A percentile compares a stretch with the other conserved stretches of the same genome.
phyloP scores from a whole-genome alignment of 1,140 invertebrate genomes.

The Meloidogyne floridensis region DNA sequence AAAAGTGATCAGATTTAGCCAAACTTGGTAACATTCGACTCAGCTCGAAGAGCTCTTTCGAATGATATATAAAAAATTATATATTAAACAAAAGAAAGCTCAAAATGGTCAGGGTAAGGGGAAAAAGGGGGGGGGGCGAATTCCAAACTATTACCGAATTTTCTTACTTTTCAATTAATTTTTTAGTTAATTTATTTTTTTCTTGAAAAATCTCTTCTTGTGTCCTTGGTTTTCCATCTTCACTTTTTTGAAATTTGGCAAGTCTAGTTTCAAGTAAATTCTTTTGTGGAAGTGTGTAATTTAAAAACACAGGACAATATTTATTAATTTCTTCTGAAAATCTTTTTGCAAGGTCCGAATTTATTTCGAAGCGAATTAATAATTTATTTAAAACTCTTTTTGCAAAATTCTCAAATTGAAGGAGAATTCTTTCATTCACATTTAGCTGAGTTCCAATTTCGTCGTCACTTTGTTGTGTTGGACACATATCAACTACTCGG shows the following conservation, averaged over 20 bases:
- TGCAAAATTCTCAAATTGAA: conserved; percentile 2
- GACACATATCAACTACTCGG: neutral
- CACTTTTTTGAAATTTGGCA: neutral
- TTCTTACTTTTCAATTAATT: neutral
- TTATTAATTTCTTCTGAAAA: neutral
- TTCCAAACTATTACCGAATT: neutral
- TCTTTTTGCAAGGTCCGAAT: conserved; percentile 5
- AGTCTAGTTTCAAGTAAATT: neutral
- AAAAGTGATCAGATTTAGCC: too few relatives aligned
- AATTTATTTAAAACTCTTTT: neutral
- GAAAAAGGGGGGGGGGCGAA: too few relatives aligned
- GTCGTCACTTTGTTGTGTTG: neutral
- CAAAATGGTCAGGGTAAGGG: too few relatives aligned
- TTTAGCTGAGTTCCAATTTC: neutral
- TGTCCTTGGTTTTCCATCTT: neutral
- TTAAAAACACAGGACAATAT: neutral
- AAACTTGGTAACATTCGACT: too few relatives aligned
- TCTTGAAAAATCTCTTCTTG: neutral
- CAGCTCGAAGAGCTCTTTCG: too few relatives aligned
- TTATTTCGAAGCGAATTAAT: neutral
- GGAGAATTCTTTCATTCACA: conserved; percentile 4
- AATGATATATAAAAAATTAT: too few relatives aligned
- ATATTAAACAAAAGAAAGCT: too few relatives aligned
- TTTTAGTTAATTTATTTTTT: neutral
- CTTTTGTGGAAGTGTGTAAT: neutral